These are phyloP conservation scores for Erpobdella octoculata DNA, from an alignment of 2,888 invertebrate genomes.

Conservation along the genomic window DNA sequence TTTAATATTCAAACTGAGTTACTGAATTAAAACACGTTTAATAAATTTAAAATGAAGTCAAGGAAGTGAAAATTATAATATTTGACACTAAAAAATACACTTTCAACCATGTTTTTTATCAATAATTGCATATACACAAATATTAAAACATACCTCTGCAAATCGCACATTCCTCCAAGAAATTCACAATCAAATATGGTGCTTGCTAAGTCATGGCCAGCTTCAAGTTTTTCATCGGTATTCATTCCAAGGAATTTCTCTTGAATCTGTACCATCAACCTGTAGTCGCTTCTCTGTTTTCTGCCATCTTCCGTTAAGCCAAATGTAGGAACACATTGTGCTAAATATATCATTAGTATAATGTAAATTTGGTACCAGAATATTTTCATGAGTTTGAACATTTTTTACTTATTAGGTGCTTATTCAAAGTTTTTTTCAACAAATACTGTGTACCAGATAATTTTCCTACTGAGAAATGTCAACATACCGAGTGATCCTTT, in stretches of 20 bases:
- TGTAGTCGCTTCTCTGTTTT: constrained; percentile 6
- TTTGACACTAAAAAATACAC: too few relatives aligned
- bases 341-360: neutral
- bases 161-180: neutral
- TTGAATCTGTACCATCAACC: neutral
- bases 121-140: too few relatives aligned
- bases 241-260: neutral
- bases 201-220: neutral
- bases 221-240: neutral
- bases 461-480: too few relatives aligned
- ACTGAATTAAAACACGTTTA: neutral
- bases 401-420: too few relatives aligned
- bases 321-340: neutral
- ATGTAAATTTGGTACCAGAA: neutral
- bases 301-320: constrained; percentile 6
- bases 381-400: neutral
- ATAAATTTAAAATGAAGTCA: neutral
- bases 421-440: too few relatives aligned
- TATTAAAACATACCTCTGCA: too few relatives aligned
- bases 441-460: neutral
- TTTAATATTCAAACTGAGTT: neutral
- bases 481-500: too few relatives aligned
- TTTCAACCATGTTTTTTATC: too few relatives aligned
- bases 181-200: constrained; percentile 10
- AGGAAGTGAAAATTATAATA: too few relatives aligned